Evolutionary conservation across 2,797 vertebrate genomes (phyloP).

Genomic region (Enteromius treurensis): DNA sequence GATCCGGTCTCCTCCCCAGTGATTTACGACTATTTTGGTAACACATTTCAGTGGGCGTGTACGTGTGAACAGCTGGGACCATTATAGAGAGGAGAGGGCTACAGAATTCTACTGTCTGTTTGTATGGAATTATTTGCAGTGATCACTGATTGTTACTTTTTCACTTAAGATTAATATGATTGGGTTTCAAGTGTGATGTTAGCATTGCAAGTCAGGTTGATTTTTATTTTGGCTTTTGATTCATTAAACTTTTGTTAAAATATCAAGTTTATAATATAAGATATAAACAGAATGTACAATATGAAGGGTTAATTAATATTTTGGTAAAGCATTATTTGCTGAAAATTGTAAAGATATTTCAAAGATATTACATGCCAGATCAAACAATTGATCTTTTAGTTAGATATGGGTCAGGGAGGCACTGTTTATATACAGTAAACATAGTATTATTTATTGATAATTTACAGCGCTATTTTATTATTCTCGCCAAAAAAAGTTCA

Average conservation of each 20-base stretch:
- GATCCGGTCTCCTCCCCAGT: constrained; percentile 45
- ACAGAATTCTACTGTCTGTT: not conserved
- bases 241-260: not conserved
- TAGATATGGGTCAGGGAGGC: not conserved
- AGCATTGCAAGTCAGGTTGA: not conserved
- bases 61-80: constrained; percentile 43
- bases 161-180: not conserved
- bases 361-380: not conserved
- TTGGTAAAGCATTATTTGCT: not conserved
- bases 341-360: not conserved
- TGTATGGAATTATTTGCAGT: not conserved
- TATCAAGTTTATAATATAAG: too few species aligned
- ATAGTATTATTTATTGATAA: not conserved
- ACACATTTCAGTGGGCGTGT: constrained; percentile 37
- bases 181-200: not conserved
- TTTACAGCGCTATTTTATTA: not conserved
- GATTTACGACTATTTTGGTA: constrained; percentile 39
- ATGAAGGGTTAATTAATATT: not conserved
- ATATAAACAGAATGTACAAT: too few species aligned
- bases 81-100: constrained; percentile 17
- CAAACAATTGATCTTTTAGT: not conserved
- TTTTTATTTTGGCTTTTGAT: not conserved
- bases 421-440: not conserved
- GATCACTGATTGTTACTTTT: not conserved
- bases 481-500: not conserved